Percentiles rank a stretch among this genome's conserved stretches.
Evolutionary conservation across 1,140 invertebrate species (phyloP).

Genomic region (Drosophila repletoides): DNA sequence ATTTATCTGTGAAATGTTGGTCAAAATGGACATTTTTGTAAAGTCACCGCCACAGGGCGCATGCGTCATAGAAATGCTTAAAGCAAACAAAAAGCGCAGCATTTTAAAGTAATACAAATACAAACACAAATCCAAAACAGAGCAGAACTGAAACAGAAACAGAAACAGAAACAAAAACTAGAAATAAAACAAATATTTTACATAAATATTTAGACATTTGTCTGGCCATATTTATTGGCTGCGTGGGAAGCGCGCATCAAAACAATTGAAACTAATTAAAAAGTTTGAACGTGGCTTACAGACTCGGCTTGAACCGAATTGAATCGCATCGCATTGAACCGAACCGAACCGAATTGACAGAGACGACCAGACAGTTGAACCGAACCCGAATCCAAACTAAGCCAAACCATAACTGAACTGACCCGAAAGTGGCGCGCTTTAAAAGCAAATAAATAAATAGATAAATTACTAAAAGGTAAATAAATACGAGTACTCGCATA

Average conservation of each 20-base stretch:
- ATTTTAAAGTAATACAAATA: slow-evolving; percentile 70
- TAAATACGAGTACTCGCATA: slow-evolving; percentile 61
- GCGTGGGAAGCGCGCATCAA: slow-evolving; percentile 24
- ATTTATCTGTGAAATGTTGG: slow-evolving; percentile 67
- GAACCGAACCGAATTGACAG: slow-evolving; percentile 27
- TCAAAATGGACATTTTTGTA: slow-evolving; percentile 61
- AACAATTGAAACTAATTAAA: slow-evolving; percentile 77
- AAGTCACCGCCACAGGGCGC: slow-evolving; percentile 60
- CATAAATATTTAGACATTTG: slow-evolving; percentile 51
- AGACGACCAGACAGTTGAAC: too few relatives aligned
- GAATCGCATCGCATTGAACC: slow-evolving; percentile 36
- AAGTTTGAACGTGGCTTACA: slow-evolving; percentile 59
- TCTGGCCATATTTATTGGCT: slow-evolving; percentile 29
- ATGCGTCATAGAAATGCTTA: slow-evolving; percentile 64
- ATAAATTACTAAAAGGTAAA: slow-evolving; percentile 80
- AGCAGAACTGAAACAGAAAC: too few relatives aligned
- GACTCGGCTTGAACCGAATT: slow-evolving; percentile 2
- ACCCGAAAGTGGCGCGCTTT: slow-evolving; percentile 71
- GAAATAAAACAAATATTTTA: slow-evolving; percentile 56
- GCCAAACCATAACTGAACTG: slow-evolving; percentile 28
- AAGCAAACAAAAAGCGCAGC: slow-evolving; percentile 69
- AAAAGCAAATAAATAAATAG: slow-evolving; percentile 78
- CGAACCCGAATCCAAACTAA: slow-evolving; percentile 7
- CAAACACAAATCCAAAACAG: slow-evolving; percentile 42
- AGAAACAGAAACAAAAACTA: slow-evolving; percentile 36